Evolutionary conservation across 2,888 invertebrate genomes (phyloP), one percentile per base, ranked within the genome.

Genomic region (Odontocerum albicorne): DNA sequence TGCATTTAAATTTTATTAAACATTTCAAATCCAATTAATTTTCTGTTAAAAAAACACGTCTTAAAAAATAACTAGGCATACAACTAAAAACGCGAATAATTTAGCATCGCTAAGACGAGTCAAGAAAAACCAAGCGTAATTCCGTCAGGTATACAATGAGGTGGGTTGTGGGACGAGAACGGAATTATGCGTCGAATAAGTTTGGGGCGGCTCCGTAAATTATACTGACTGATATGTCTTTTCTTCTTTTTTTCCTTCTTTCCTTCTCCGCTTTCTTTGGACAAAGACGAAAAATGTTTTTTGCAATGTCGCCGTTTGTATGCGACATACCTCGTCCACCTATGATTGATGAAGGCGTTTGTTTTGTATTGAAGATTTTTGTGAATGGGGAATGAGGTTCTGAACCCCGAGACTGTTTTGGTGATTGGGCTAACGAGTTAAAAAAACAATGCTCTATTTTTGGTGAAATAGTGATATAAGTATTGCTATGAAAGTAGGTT

Each of bases 141-240:
- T 57, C 57, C 53, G 53, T 33, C 57, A 57, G 57, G 57, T 57
- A 57, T 42, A 42, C 16, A 22, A 32, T 17, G 32, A n/a, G 27
- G 38, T 38, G 15, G 42, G 27, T 31, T 12, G 31, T 31, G 45
- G 32, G 10, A 32, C 36, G 50, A 17, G 50, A 38, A 31, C 46
- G 21, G 50, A 59, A 56, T 56, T 53, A 56, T 59, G 59, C 59
- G 59, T 56, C 52, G 56, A 49, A 59, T 56, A 59, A 49, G 56
- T 44, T 56, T 56, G 49, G 57, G 49, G 49, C 49, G 49, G 43
- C 13, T 15, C 39, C 43, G 53, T 57, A 53, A 57, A 45, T 57
- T 57, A 57, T 53, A 42, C 57, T 47, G 49, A 35, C 55, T 44
- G 55, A 49, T 55, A 32, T 31, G 17, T 35, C 27, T 27, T 27